Percentiles rank a stretch among this genome's conserved stretches.
These are phyloP conservation scores for Galeopsomyia nigrocyanea DNA, from an alignment of 2,888 invertebrate species.

Conservation along the genomic window DNA sequence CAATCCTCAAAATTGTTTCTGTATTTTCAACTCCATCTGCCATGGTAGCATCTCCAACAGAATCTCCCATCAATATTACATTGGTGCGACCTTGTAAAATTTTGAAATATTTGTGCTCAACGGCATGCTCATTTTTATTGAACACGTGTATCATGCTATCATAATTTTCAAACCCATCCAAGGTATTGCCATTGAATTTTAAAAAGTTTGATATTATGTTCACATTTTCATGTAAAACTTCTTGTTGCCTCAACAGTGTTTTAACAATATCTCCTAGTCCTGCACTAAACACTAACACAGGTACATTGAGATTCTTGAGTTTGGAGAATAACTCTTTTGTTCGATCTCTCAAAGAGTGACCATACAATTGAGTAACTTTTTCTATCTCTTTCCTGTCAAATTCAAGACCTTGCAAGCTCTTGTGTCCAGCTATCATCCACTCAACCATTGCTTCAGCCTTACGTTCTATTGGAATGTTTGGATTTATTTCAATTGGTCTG, in stretches of 20 bases:
- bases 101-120: too few relatives aligned
- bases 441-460: slow-evolving; percentile 85
- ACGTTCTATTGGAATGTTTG: slow-evolving; percentile 77
- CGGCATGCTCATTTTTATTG: slow-evolving; percentile 97
- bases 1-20: slow-evolving; percentile 86
- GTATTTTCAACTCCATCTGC: slow-evolving; percentile 86
- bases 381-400: slow-evolving; percentile 73
- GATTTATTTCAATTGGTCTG: slow-evolving; percentile 88
- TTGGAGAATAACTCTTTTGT: slow-evolving; percentile 77
- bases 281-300: slow-evolving; percentile 94
- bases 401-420: slow-evolving; percentile 73
- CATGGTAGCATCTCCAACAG: slow-evolving; percentile 93
- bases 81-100: too few relatives aligned
- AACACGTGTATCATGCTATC: slow-evolving; percentile 87
- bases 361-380: slow-evolving; percentile 70
- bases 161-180: slow-evolving; percentile 78
- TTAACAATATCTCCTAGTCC: slow-evolving; percentile 92
- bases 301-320: slow-evolving; percentile 78
- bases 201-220: slow-evolving; percentile 92
- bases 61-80: slow-evolving; percentile 93
- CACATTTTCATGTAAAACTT: slow-evolving; percentile 79
- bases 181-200: slow-evolving; percentile 72
- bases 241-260: slow-evolving; percentile 80
- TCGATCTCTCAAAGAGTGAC: slow-evolving; percentile 76
- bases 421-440: slow-evolving; percentile 82